Base-by-base conservation (phyloP, 2,113 vertebrate species). In the Salvelinus fontinalis region DNA sequence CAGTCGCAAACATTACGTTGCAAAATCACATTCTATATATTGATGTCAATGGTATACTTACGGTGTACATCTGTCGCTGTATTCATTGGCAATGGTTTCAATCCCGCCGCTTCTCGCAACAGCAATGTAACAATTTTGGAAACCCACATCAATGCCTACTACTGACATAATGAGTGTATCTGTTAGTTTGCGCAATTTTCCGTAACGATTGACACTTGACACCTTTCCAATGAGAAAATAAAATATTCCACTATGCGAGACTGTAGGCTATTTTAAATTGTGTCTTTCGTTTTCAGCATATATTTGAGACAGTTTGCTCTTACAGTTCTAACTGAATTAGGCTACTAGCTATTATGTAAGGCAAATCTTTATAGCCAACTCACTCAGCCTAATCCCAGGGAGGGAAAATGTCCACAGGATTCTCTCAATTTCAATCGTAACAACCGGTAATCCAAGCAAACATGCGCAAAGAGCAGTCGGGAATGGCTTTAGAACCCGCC, bases 41-140 rank as follows among this genome's bases (percentile, higher is more conserved):
- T 2, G 81, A 87, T 39, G 81, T 60, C 72, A 81, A 64, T 49
- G 79, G 57, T 66, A 78, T 93, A 96, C 95, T 97, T 83, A 98
- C 97, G 97, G 97, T 20, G 97, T 98, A 92, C 96, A 97, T 93
- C 97, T 95, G 94, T 98, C 97, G 93, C 97, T 98, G 95, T 98
- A 97, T 59, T 98, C 97, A 75, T 98, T 98, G 84, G 95, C 93
- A 88, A 98, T 94, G 80, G 97, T 98, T 91, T 98, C 97, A 88
- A 98, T 98, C 77, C 97, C 97, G 73, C 97, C 96, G 81, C 96
- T 97, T 82, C 96, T 89, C 54, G 96, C 97, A 51, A 97, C 96
- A 0, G 95, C 97, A 83, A 98, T 93, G 90, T 97, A 96, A 91
- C 97, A 98, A 85, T 96, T 98, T 78, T 97, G 96, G 85, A 96